Evolutionary conservation across 2,113 vertebrate species (phyloP).

Genomic region (Pseudorasbora parva): DNA sequence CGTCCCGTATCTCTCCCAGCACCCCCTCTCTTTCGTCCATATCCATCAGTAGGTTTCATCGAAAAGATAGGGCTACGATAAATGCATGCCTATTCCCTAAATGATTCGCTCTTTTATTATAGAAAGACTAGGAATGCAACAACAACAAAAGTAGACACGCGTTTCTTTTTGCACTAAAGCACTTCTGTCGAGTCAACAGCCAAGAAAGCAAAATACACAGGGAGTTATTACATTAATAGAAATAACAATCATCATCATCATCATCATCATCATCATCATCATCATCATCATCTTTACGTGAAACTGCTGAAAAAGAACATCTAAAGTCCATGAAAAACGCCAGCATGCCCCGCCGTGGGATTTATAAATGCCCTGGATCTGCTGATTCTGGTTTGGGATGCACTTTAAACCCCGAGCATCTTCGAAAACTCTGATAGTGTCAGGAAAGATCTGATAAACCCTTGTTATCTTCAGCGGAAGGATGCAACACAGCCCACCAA

Average conservation of each 20-base stretch:
- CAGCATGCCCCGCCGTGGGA: not conserved
- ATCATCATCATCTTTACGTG: not conserved
- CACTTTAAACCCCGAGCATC: not conserved
- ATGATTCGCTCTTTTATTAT: not conserved
- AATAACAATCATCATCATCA: not conserved
- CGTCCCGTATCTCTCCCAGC: conserved; percentile 37
- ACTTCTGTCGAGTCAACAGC: not conserved
- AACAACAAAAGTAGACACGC: not conserved
- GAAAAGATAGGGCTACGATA: not conserved
- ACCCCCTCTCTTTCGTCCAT: not conserved
- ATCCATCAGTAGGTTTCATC: conserved; percentile 13
- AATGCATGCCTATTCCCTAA: not conserved
- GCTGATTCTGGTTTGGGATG: not conserved
- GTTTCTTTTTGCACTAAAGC: not conserved
- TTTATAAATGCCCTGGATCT: not conserved
- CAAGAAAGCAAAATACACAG: not conserved
- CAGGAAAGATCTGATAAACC: not conserved
- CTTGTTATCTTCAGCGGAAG: not conserved
- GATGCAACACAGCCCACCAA: not conserved
- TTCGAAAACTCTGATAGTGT: not conserved
- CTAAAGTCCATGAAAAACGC: not conserved
- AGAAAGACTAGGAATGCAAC: not conserved
- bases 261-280: not conserved
- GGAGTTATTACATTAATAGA: not conserved
- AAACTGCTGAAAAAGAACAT: not conserved